Base-by-base conservation (phyloP, 2,888 invertebrate genomes). In the Lissocephala sabroskyi region DNA sequence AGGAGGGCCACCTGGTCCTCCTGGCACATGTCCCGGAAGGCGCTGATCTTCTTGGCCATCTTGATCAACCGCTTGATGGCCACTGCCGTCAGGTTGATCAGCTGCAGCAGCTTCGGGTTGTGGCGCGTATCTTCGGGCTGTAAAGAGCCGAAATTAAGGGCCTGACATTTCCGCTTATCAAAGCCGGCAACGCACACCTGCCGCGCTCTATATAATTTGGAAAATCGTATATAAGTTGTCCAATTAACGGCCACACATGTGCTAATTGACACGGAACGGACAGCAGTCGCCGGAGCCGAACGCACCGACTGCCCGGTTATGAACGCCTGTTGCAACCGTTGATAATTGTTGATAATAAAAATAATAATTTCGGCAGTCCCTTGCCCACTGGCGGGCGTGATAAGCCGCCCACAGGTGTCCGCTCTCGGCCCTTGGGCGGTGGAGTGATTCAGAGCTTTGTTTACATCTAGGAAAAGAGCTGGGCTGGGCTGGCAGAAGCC, bases 1-100 rank as follows among this genome's bases (percentile, higher is more conserved):
- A 85, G 66, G 32, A 85, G 59, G 14, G 91, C 89, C 44, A 95
- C 90, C 86, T 98, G 97, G 84, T 98, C 97, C 68, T 95, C 95
- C 78, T 97, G 95, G 79, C 95, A 95, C 89, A 98, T 92, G 76
- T 92, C 93, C 81, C 94, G 93, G 84, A 98, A 98, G 2, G 95
- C 94, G 77, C 89, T 92, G 42, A 93, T 93, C 80, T 92, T 92
- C 80, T 93, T 93, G 1, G 92, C 91, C 91, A 93, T 92, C 84
- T 92, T 93, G 76, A 93, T 93, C 45, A 94, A 86, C 45, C 97
- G 87, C 54, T 96, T 86, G 59, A 98, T 96, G 2, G 96, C 96
- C 45, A 96, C 90, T 2, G 97, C 96, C 0, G 96, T 96, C 68
- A 97, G 86, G 87, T 96, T 96, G 60, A 96, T 93, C 18, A 96